Evolutionary conservation across 2,888 invertebrate species (phyloP), one percentile per base, ranked within the genome.

Genomic region (Homarus gammarus): DNA sequence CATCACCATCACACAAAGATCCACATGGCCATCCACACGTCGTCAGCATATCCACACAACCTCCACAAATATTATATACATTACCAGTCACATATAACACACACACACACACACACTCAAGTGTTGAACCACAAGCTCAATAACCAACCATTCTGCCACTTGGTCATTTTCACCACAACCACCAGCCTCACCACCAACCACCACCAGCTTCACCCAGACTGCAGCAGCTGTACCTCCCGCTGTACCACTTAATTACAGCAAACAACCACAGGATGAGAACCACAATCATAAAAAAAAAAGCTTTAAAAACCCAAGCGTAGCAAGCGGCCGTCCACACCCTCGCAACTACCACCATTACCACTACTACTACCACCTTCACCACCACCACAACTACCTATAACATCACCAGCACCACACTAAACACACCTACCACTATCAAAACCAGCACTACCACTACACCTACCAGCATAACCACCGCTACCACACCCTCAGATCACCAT

Each of bases 81-180:
- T 36, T 33, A 15, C 33, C 72, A 72, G 6, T 38, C 31, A n/a
- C n/a, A n/a, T 27, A 2, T 22, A 6, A 49, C 77, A 73, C 72
- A 72, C 72, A 72, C 68, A 8, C 68, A 68, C 68, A 68, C 72
- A 72, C 27, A 27, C 72, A 72, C 72, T 31, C 15, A 72, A 22
- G 31, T 72, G 3, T 15, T 31, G 10, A 72, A 2, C 2, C 72
- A 64, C 72, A 72, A 3, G 31, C 72, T 31, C 72, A 72, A 72
- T 31, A 64, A 72, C 72, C 72, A 72, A 12, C 44, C 44, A 5
- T 12, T 44, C 6, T 8, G 44, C 6, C 44, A 44, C 12, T 5
- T 8, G 44, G 44, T 12, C 5, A 44, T 44, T 44, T 12, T 44
- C 12, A 44, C 12, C 44, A 56, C 44, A 44, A 5, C 5, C 5